Conservation (phyloP, 2,797 vertebrate genomes). For the Australoheros facetus region DNA sequence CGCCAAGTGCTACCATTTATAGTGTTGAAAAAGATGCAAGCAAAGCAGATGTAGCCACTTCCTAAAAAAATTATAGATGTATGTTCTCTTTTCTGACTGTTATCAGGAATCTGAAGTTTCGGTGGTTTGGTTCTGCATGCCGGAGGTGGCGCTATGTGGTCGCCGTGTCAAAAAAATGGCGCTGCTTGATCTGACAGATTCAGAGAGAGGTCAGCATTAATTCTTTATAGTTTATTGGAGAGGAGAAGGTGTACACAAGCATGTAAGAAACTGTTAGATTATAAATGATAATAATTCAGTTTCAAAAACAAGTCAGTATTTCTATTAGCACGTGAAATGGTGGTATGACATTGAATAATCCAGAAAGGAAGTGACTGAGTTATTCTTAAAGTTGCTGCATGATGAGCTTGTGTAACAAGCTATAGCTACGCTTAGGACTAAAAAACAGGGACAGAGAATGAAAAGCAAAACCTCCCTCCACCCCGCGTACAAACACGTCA, state of each 20-base stretch:
- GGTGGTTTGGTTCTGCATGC: conserved; percentile 36
- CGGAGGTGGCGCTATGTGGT: background rate
- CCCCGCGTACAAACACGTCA: background rate
- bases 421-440: background rate
- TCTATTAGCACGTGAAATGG: background rate
- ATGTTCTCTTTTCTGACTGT: conserved; percentile 50
- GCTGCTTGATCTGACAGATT: background rate
- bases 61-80: conserved; percentile 35
- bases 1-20: background rate
- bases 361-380: background rate
- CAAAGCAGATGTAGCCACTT: conserved; percentile 46
- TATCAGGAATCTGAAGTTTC: conserved; percentile 38
- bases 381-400: background rate
- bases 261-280: background rate
- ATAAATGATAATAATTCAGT: background rate
- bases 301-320: background rate
- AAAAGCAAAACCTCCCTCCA: conserved; percentile 39
- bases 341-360: background rate
- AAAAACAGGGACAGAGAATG: conserved; percentile 13
- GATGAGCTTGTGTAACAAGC: background rate
- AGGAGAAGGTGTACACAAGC: background rate
- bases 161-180: background rate
- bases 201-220: background rate
- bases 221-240: background rate
- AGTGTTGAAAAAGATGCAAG: conserved; percentile 31